phyloP scores from a whole-genome alignment of 1,140 invertebrate species.

The Ruditapes philippinarum region DNA sequence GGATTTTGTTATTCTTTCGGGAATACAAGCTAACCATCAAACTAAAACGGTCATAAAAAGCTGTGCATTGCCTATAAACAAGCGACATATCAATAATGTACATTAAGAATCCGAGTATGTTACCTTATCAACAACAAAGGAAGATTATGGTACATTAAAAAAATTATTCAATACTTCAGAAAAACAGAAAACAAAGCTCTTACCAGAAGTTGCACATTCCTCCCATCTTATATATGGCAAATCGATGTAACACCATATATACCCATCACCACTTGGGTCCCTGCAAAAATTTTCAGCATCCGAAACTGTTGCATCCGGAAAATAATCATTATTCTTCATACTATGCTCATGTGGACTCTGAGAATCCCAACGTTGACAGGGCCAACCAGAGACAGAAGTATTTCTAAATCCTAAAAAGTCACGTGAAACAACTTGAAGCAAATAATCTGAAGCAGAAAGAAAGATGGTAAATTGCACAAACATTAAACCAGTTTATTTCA shows the following conservation, averaged over 20 bases:
- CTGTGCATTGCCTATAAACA: too few relatives aligned
- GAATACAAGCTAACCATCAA: too few relatives aligned
- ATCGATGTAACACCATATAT: background rate
- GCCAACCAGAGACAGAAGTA: background rate
- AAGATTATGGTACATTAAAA: too few relatives aligned
- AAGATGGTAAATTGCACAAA: background rate
- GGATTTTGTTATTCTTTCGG: too few relatives aligned
- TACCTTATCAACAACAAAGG: too few relatives aligned
- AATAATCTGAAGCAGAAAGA: background rate
- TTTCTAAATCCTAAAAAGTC: background rate
- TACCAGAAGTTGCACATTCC: background rate
- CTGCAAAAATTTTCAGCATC: constrained; percentile 11
- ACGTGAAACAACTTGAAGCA: background rate
- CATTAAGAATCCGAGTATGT: too few relatives aligned
- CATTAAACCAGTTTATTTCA: too few relatives aligned
- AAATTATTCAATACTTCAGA: too few relatives aligned
- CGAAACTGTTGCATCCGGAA: background rate
- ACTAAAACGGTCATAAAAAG: too few relatives aligned
- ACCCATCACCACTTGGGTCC: background rate
- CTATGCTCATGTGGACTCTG: constrained; percentile 3
- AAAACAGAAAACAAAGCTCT: too few relatives aligned
- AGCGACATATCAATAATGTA: too few relatives aligned
- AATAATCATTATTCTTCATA: background rate
- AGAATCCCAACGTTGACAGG: background rate
- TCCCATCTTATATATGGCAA: background rate